Evolutionary conservation across 2,113 vertebrate species (phyloP).

Genomic region (Octodon degus): DNA sequence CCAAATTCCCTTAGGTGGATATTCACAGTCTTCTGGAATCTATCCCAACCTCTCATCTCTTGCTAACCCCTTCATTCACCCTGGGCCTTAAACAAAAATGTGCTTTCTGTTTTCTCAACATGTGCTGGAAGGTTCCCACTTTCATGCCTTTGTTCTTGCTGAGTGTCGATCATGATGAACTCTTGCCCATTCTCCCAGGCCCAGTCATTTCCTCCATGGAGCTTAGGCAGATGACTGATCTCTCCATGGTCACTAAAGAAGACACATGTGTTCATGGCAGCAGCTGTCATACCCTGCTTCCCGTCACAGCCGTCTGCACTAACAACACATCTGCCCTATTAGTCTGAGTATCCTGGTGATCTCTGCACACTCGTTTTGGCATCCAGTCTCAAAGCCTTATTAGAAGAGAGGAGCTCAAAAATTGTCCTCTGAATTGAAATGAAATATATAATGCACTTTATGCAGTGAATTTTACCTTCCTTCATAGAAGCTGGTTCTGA

Average conservation of each 20-base stretch:
- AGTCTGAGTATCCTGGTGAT: not conserved
- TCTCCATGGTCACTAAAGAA: not conserved
- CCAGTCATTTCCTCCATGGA: not conserved
- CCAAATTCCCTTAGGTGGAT: not conserved
- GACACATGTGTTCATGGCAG: not conserved
- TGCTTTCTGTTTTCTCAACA: not conserved
- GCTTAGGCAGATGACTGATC: not conserved
- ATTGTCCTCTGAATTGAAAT: constrained; percentile 19
- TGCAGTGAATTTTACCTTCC: not conserved
- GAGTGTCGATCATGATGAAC: not conserved
- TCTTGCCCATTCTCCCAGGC: not conserved
- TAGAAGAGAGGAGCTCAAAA: not conserved
- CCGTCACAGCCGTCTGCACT: not conserved
- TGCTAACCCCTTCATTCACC: not conserved
- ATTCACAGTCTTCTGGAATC: not conserved
- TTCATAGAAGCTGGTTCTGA: not conserved
- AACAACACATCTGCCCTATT: not conserved
- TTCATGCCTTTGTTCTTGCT: constrained; percentile 45
- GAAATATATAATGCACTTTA: not conserved
- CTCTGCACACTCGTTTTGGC: not conserved
- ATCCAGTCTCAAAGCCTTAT: constrained; percentile 22
- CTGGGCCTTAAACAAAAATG: not conserved
- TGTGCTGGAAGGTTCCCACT: not conserved
- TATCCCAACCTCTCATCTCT: not conserved
- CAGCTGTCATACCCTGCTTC: not conserved